Conservation (phyloP, 2,113 vertebrate species). For the Seriola aureovittata region DNA sequence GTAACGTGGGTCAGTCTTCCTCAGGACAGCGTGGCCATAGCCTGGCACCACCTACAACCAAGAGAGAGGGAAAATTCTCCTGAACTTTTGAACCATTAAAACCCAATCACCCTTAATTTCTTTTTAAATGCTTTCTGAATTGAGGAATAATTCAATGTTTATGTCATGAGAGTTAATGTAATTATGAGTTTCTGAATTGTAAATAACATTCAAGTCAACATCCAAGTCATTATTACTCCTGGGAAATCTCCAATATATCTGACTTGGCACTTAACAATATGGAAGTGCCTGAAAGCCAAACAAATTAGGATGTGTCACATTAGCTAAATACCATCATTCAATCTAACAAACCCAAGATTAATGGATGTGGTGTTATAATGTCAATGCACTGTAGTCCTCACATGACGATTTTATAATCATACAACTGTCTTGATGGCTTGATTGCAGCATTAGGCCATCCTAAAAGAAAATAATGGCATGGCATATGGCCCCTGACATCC, state of each 20-base stretch:
- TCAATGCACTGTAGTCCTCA: neutral
- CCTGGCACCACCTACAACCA: slow-evolving; percentile 91
- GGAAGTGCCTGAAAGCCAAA: neutral
- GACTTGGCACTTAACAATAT: neutral
- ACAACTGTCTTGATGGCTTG: neutral
- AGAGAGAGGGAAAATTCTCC: neutral
- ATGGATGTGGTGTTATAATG: neutral
- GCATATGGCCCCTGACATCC: neutral
- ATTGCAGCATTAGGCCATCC: too few relatives aligned
- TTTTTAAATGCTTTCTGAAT: neutral
- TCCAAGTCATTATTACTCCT: too few relatives aligned
- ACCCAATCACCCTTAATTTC: neutral
- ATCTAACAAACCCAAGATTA: neutral
- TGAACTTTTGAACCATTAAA: neutral
- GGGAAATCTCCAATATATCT: neutral
- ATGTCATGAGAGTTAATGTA: neutral
- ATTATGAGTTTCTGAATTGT: neutral
- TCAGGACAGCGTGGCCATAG: slow-evolving; percentile 94
- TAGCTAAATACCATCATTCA: neutral
- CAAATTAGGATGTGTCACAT: too few relatives aligned
- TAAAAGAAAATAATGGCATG: neutral
- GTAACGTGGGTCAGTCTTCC: slow-evolving; percentile 96
- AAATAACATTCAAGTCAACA: too few relatives aligned
- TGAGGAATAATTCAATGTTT: neutral
- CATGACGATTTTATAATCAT: neutral